Conservation (phyloP, 2,888 invertebrate genomes). For the Polia nebulosa region DNA sequence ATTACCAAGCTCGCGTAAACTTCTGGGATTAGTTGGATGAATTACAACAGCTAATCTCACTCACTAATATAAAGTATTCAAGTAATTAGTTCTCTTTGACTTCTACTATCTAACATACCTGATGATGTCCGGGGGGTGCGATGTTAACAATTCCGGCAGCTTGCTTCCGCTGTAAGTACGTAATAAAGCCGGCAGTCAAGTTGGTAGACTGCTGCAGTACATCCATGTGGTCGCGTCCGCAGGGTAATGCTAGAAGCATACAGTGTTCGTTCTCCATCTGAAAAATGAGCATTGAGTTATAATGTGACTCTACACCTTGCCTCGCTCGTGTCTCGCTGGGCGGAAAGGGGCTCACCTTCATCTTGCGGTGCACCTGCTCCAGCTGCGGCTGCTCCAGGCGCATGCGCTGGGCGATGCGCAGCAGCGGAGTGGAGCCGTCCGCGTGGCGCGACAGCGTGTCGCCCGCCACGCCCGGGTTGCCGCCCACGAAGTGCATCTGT, state of each 20-base stretch:
- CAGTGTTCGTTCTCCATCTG: slow-evolving; percentile 99
- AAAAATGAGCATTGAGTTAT: slow-evolving; percentile 1
- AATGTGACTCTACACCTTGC: background rate
- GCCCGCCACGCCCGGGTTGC: slow-evolving; percentile 97
- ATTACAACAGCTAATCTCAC: too few relatives aligned
- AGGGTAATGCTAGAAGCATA: slow-evolving; percentile 98
- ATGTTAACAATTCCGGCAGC: slow-evolving; percentile 99
- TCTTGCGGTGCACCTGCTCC: slow-evolving; percentile 98
- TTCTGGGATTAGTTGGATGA: too few relatives aligned
- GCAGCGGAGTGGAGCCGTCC: slow-evolving; percentile 95
- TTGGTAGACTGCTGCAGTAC: slow-evolving; percentile 98
- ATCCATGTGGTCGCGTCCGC: slow-evolving; percentile 98
- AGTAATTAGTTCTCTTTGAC: background rate
- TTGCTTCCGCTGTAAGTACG: slow-evolving; percentile 98
- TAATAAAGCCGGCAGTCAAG: slow-evolving; percentile 97
- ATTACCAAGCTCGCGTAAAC: too few relatives aligned
- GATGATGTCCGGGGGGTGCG: slow-evolving; percentile 96
- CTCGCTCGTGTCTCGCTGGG: rapidly evolving
- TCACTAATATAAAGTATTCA: background rate
- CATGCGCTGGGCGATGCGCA: slow-evolving; percentile 99
- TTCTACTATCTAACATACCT: slow-evolving; percentile 81
- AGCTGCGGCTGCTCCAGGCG: slow-evolving; percentile 98
- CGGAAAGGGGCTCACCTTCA: slow-evolving; percentile 93
- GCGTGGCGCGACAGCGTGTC: slow-evolving; percentile 96
- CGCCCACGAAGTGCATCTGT: slow-evolving; percentile 99